Evolutionary conservation across 1,140 invertebrate genomes (phyloP).

Genomic region (Brachystomella parvula): DNA sequence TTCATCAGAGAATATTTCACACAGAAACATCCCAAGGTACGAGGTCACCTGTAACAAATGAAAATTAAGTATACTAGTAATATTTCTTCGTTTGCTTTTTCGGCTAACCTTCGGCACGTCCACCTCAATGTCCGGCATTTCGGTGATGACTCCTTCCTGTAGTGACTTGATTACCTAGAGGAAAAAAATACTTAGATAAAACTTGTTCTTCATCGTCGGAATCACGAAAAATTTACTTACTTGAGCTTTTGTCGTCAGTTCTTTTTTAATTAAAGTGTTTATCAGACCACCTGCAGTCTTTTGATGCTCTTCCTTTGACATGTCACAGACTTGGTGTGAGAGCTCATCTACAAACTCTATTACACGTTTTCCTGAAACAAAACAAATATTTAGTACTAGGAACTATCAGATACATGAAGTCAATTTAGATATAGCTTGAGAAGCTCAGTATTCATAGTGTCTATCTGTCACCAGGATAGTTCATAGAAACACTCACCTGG

Average conservation of each 20-base stretch:
- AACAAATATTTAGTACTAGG: neutral
- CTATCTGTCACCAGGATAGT: neutral
- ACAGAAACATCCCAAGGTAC: conserved; percentile 29
- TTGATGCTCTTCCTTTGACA: conserved; percentile 33
- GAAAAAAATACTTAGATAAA: conserved; percentile 3
- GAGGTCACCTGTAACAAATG: conserved; percentile 9
- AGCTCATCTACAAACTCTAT: conserved; percentile 29
- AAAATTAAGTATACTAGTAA: neutral
- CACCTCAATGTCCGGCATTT: conserved; percentile 33
- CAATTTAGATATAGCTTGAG: neutral
- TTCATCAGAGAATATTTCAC: conserved; percentile 33
- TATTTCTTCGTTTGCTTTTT: neutral
- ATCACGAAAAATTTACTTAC: neutral
- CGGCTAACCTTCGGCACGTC: conserved; percentile 30
- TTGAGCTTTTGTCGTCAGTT: conserved; percentile 11
- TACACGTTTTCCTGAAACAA: conserved; percentile 5
- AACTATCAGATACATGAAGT: neutral
- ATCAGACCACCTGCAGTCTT: conserved; percentile 29
- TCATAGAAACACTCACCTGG: conserved; percentile 20
- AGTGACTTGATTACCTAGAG: conserved; percentile 23
- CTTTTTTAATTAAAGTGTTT: conserved; percentile 24
- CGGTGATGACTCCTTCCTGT: conserved; percentile 26
- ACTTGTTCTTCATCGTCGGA: neutral
- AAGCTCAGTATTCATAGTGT: neutral
- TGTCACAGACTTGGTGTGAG: conserved; percentile 29